Evolutionary conservation across 2,113 vertebrate species (phyloP), one percentile per base, ranked within the genome.

Genomic region (Salvelinus sp.): DNA sequence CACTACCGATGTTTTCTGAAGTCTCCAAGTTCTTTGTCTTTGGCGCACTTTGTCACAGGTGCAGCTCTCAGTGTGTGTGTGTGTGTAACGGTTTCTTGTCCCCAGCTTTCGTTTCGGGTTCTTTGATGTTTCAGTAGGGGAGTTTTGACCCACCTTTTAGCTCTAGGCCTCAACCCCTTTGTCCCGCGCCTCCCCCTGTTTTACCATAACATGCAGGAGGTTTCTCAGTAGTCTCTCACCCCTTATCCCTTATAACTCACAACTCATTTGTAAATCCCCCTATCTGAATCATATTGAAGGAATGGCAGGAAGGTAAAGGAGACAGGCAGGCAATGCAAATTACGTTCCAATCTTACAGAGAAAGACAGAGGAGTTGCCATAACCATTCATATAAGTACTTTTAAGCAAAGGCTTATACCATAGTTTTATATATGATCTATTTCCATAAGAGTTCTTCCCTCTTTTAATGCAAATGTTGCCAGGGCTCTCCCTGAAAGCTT

Each of bases 31-130:
- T 44, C 7, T 18, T 54, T 18, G 3, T 4, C 4, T 54, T 54
- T 16, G 16, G 50, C 16, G 4, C 50, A 54, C 16, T 18, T 54
- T 54, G 50, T 54, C 50, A 54, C 50, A 54, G 50, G 50, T 54
- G 50, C 50, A 54, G 50, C 9, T 65, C 2, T 28, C 27, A 12
- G 38, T 44, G 38, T 44, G 38, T 44, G 33, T 38, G 38, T 38
- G 38, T 44, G 38, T 44, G 38, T 44, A 69, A 33, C 14, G 18
- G n/a, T 30, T 69, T 69, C 2, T 48, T 57, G 10, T 48, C 44
- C 62, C 69, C 73, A 16, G 63, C 54, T 69, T 69, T 75, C 20
- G 65, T 77, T 81, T 77, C 25, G 54, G 54, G 64, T 23, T 22
- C 67, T 66, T 57, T 75, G 65, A 84, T 78, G 2, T 5, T 50